Percentiles rank a stretch among this genome's conserved stretches.
These are phyloP conservation scores for Rapana venosa DNA, from an alignment of 2,888 invertebrate genomes.

Conservation along the genomic window DNA sequence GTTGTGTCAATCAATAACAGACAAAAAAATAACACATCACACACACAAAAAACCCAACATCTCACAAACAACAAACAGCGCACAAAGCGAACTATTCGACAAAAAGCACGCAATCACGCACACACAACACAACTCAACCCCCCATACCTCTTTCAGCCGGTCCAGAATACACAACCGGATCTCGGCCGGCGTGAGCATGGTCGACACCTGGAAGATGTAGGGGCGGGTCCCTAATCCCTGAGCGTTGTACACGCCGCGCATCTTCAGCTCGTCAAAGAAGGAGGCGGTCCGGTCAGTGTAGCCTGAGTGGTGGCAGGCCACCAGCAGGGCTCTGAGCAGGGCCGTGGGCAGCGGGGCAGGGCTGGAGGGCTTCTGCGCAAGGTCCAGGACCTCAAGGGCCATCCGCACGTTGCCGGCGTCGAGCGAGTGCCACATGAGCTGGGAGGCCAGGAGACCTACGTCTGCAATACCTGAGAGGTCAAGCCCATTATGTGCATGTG, in stretches of 20 bases:
- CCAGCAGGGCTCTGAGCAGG: slow-evolving; percentile 8
- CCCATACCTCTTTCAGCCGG: slow-evolving; percentile 21
- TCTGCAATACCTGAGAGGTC: slow-evolving; percentile 1
- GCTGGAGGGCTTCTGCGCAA: neutral
- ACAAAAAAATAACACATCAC: too few relatives aligned
- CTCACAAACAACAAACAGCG: too few relatives aligned
- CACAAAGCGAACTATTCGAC: too few relatives aligned
- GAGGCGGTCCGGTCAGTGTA: neutral
- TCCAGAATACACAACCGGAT: neutral
- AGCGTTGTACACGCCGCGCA: neutral
- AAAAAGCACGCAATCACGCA: neutral
- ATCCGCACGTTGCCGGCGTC: neutral
- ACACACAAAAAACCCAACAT: too few relatives aligned
- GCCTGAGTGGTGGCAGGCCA: neutral
- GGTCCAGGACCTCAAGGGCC: slow-evolving; percentile 11
- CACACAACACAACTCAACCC: neutral
- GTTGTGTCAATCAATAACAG: too few relatives aligned
- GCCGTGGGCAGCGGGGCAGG: neutral
- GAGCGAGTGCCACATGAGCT: slow-evolving; percentile 29
- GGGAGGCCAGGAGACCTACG: neutral
- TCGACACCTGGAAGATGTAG: neutral
- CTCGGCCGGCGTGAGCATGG: slow-evolving; percentile 11
- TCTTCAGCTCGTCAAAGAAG: slow-evolving; percentile 16
- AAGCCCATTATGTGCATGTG: neutral
- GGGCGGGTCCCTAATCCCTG: neutral